A percentile compares a stretch with the other conserved stretches of the same genome.
Evolutionary conservation across 2,113 vertebrate genomes (phyloP).

Genomic region (Upupa epops): DNA sequence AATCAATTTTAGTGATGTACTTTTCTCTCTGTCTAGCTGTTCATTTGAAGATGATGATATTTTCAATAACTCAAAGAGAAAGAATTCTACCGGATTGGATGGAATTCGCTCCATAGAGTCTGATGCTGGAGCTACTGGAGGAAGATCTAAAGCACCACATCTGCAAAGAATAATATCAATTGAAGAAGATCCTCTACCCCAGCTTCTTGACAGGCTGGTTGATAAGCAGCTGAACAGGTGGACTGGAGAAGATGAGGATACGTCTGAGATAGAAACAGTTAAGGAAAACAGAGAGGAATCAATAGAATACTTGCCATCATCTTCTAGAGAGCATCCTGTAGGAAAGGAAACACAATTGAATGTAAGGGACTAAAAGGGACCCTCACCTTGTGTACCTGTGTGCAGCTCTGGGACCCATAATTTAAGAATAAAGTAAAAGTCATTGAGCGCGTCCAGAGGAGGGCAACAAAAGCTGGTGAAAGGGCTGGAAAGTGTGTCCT

Average conservation of each 20-base stretch:
- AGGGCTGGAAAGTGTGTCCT: neutral
- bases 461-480: neutral
- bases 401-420: neutral
- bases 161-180: slow-evolving; percentile 92
- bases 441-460: neutral
- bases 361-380: slow-evolving; percentile 51
- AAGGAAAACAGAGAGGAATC: neutral
- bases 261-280: neutral
- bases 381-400: neutral
- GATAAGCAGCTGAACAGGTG: slow-evolving; percentile 75
- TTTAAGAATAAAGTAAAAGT: neutral
- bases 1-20: neutral
- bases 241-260: slow-evolving; percentile 73
- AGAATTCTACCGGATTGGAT: slow-evolving; percentile 68
- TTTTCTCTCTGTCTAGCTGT: slow-evolving; percentile 44
- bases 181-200: slow-evolving; percentile 91
- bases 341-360: slow-evolving; percentile 79
- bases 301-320: slow-evolving; percentile 19
- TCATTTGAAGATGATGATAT: slow-evolving; percentile 80
- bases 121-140: neutral
- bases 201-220: slow-evolving; percentile 77
- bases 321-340: slow-evolving; percentile 79
- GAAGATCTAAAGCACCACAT: slow-evolving; percentile 10
- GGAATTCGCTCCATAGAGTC: slow-evolving; percentile 44
- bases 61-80: slow-evolving; percentile 52